Conservation (phyloP, 2,888 invertebrate species). For the Strigamia maritima region DNA sequence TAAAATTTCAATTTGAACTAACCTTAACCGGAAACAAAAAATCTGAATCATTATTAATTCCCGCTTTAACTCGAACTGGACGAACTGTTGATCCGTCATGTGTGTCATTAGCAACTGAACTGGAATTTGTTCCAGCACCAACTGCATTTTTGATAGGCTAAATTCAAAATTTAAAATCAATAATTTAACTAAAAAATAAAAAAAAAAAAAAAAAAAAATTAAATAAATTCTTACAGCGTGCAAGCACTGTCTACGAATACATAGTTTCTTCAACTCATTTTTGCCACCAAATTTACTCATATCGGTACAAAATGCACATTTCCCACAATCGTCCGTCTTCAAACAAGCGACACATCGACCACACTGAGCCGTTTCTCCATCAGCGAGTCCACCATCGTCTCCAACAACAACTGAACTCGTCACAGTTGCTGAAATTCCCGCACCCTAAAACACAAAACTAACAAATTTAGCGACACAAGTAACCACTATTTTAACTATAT, state of each 20-base stretch:
- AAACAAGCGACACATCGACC: constrained; percentile 26
- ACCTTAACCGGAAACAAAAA: background rate
- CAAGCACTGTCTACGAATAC: constrained; percentile 19
- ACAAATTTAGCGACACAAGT: background rate
- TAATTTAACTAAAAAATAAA: too few species aligned
- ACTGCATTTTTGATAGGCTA: background rate
- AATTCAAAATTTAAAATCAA: too few species aligned
- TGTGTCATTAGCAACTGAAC: too few species aligned
- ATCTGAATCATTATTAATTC: background rate
- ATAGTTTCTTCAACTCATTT: background rate
- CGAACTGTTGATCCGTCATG: too few species aligned
- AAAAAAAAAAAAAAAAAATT: background rate
- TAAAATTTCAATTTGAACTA: background rate
- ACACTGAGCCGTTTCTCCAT: background rate
- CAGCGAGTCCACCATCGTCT: background rate
- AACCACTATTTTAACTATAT: background rate
- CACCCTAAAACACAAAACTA: background rate
- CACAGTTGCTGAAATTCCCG: background rate
- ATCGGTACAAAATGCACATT: constrained; percentile 2
- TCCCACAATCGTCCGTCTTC: constrained; percentile 30
- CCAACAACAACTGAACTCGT: constrained; percentile 13
- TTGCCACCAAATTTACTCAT: constrained; percentile 24
- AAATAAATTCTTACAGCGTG: background rate
- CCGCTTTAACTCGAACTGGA: background rate
- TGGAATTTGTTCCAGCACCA: background rate